Base-by-base conservation (phyloP, 2,113 vertebrate species). In the Lamprotornis superbus region DNA sequence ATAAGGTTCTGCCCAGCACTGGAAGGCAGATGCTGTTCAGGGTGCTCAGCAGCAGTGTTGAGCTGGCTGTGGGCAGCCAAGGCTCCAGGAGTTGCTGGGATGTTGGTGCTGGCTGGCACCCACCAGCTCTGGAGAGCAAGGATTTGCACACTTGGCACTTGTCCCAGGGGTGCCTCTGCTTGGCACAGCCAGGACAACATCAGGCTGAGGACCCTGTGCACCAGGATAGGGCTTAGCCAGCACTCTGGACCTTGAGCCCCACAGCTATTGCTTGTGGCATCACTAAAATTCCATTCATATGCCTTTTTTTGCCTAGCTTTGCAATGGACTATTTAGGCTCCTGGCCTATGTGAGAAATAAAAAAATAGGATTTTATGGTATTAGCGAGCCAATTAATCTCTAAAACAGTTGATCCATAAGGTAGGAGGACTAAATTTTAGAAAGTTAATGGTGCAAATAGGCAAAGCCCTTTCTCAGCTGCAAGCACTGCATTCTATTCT, bases 401-500 rank as follows among this genome's bases (percentile, higher is more conserved):
- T 81, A 56, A 64, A 96, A 71, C 60, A 89, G 76, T 49, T 93
- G 85, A 93, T 89, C 79, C 84, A 67, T 83, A 90, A 87, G 74
- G 87, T 71, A 89, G 70, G 59, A 94, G 75, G 55, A 67, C 90
- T 93, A 64, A 80, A 87, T 92, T 94, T 91, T 84, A 73, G 39
- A 28, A 83, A 65, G 90, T 80, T 94, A 95, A 96, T 95, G 89
- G 85, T 87, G 93, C 89, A 95, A 89, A 85, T 19, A 94, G 57
- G 61, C 70, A 96, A 95, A 89, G 76, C 80, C 74, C 59, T 94
- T 88, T 90, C 88, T 92, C 63, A 88, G 55, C 86, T 95, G 89
- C 53, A 85, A 93, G 82, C 64, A 65, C 82, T 89, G 61, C 68
- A 78, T 71, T 95, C 73, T 77, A 69, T 79, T 40, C 61, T 69